These are phyloP conservation scores for Oxyruncus cristatus DNA, from an alignment of 2,113 vertebrate species.

Conservation along the genomic window DNA sequence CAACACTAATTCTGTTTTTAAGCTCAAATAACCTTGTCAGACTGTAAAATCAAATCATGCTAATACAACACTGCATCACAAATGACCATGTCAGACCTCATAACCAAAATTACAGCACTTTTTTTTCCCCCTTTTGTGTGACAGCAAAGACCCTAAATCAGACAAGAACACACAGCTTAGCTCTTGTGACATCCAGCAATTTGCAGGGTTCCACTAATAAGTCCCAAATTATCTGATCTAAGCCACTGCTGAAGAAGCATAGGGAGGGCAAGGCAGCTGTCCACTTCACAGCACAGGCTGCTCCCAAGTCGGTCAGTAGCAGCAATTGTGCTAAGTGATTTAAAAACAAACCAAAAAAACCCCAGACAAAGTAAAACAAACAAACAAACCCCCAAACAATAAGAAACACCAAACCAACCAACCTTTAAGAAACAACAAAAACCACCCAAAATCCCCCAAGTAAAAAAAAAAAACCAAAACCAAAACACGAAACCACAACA, in stretches of 20 bases:
- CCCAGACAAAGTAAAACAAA: too few species aligned
- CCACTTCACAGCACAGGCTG: too few species aligned
- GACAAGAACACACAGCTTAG: background rate
- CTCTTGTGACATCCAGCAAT: background rate
- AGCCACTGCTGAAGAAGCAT: background rate
- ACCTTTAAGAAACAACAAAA: background rate
- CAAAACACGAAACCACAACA: background rate
- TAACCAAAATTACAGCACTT: background rate
- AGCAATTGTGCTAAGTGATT: too few species aligned
- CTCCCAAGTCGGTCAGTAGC: too few species aligned
- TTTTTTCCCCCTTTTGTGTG: rapidly evolving
- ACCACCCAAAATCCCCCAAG: too few species aligned
- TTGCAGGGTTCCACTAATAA: background rate
- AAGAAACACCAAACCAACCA: too few species aligned
- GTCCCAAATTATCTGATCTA: rapidly evolving
- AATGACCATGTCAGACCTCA: background rate
- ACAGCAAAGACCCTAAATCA: background rate
- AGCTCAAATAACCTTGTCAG: background rate
- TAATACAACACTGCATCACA: background rate
- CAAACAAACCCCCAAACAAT: too few species aligned
- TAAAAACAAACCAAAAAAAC: too few species aligned
- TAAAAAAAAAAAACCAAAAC: background rate
- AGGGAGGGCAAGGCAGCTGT: background rate
- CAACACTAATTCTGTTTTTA: background rate
- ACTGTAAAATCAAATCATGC: background rate